phyloP scores from a whole-genome alignment of 1,140 invertebrate genomes.

The Cardiocondyla obscurior region DNA sequence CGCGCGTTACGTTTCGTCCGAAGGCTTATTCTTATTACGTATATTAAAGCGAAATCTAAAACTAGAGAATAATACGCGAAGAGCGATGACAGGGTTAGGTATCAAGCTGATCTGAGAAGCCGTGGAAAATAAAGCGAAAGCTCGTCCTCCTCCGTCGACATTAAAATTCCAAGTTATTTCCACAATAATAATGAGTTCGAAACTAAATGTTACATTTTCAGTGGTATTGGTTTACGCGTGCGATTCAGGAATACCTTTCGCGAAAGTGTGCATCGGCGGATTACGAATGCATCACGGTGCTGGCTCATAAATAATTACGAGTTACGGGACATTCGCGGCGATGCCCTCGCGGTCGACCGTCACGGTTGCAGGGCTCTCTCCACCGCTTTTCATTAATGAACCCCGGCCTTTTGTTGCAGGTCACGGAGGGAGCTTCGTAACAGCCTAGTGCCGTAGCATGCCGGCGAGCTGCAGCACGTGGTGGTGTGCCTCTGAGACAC shows the following conservation, averaged over 20 bases:
- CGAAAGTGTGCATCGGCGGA: neutral
- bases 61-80: too few species aligned
- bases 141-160: neutral
- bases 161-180: slow-evolving; percentile 2
- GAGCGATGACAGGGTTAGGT: neutral
- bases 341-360: slow-evolving; percentile 5
- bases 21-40: neutral
- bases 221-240: neutral
- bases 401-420: slow-evolving; percentile 56
- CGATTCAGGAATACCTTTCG: neutral
- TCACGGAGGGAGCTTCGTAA: slow-evolving; percentile 67
- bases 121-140: neutral
- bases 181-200: neutral
- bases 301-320: slow-evolving; percentile 47
- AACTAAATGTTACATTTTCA: neutral
- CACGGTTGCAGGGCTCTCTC: neutral
- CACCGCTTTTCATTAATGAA: slow-evolving; percentile 5
- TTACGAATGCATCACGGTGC: slow-evolving; percentile 4
- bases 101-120: neutral
- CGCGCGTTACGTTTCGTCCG: neutral
- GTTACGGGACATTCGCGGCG: neutral
- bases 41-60: neutral
- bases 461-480: slow-evolving; percentile 74
- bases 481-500: slow-evolving; percentile 74
- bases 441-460: slow-evolving; percentile 79